phyloP scores from a whole-genome alignment of 92 coral and sea anemone genomes.

The Zoanthus solanderi region DNA sequence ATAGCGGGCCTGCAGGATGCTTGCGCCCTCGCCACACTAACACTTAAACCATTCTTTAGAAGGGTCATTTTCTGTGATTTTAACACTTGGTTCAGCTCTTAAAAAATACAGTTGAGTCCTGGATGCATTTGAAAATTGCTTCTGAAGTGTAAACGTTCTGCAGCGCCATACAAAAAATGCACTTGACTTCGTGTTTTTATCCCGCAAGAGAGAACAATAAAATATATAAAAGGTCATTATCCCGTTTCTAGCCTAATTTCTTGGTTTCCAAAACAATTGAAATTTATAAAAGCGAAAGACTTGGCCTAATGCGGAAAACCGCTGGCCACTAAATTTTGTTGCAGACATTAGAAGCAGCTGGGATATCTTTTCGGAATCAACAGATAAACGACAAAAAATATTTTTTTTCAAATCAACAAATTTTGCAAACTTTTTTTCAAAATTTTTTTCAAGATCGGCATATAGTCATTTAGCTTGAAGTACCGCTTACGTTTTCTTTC shows the following conservation, averaged over 20 bases:
- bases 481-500: no score
- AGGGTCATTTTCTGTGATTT: conserved; percentile 6
- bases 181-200: neutral
- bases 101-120: neutral
- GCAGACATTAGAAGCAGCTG: no score
- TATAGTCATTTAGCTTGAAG: neutral
- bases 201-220: neutral
- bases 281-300: neutral
- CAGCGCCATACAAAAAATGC: no score
- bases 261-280: conserved; percentile 24
- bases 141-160: no score
- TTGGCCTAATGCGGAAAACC: neutral
- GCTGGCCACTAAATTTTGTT: neutral
- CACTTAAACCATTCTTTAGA: conserved; percentile 39
- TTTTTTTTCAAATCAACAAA: no score
- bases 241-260: no score
- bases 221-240: neutral
- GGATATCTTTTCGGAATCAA: neutral
- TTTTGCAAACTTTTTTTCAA: no score
- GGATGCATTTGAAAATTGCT: no score
- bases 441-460: no score
- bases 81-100: neutral
- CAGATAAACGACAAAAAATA: neutral
- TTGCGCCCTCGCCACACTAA: conserved; percentile 67
- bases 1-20: conserved; percentile 75